Base-by-base conservation (phyloP, 2,888 invertebrate species). In the Eudasyphora cyanicolor region DNA sequence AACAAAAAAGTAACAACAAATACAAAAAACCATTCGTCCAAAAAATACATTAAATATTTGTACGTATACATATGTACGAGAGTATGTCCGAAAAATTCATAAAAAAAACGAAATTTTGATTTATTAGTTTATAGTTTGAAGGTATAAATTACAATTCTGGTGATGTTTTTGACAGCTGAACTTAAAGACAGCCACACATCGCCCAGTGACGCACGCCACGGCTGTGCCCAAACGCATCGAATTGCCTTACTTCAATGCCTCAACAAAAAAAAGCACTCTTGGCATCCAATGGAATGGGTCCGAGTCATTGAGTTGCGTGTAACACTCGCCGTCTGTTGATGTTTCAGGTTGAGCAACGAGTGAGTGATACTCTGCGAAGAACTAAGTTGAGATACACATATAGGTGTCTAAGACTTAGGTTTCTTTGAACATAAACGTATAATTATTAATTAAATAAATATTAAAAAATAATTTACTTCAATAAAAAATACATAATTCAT, bases 51-150 rank as follows among this genome's bases (percentile, higher is more conserved):
- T 45, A n/a, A n/a, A 45, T 45, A n/a, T 45, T 32, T 32, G 32
- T 32, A 8, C 8, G 32, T 32, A 32, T 32, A 8, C 8, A 8
- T 32, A 32, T 32, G 32, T 32, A 12, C n/a, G 45, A 12, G n/a
- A n/a, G n/a, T n/a, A n/a, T 54, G 51, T 5, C 0, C 14, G 32
- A 60, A 24, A 60, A 27, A 29, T 14, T 12, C 60, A 32, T 60
- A 60, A 60, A 60, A 45, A 79, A 79, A 35, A 57, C 60, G 29
- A 67, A 21, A 67, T 67, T 67, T 67, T 60, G 67, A 79, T 79
- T 74, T 79, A 78, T 78, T 81, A 76, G 70, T 69, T 75, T 75
- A 60, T 69, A 49, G 42, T 71, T 57, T 38, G n/a, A 71, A 71
- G 62, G 38, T 71, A 80, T 76, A 76, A 64, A 80, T 64, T 80